Evolutionary conservation across 2,113 vertebrate genomes (phyloP).

Genomic region (Pyrgilauda ruficollis): DNA sequence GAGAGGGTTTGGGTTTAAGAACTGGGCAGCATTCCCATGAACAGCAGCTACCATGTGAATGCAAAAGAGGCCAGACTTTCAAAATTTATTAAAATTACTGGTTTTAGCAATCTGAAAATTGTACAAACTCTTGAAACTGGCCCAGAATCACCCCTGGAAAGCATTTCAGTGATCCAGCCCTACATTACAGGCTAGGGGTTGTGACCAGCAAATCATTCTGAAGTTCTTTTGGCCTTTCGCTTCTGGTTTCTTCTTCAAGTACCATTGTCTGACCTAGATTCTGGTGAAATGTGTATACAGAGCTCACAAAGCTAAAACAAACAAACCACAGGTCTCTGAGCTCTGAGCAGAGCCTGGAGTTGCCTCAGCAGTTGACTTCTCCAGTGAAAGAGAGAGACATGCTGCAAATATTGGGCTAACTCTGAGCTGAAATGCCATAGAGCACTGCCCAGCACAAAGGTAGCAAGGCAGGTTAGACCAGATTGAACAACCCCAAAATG

Average conservation of each 20-base stretch:
- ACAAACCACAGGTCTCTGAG: background rate
- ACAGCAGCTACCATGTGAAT: background rate
- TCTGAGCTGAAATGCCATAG: background rate
- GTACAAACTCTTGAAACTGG: background rate
- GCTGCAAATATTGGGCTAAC: background rate
- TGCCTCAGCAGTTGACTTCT: background rate
- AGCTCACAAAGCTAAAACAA: background rate
- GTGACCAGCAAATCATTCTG: background rate
- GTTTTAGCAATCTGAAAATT: background rate
- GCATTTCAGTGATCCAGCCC: background rate
- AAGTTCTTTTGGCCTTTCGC: background rate
- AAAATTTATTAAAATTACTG: background rate
- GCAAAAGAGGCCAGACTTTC: background rate
- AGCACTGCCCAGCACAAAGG: background rate
- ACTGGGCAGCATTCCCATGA: background rate
- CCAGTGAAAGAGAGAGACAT: background rate
- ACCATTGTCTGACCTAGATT: background rate
- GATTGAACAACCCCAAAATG: background rate
- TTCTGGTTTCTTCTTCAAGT: background rate
- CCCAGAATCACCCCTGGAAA: background rate
- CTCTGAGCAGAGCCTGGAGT: background rate
- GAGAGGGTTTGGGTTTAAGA: background rate
- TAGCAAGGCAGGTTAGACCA: background rate
- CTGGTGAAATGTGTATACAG: background rate
- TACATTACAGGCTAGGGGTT: background rate